phyloP scores from a whole-genome alignment of 2,888 invertebrate species.

The Eupeodes latifasciatus region DNA sequence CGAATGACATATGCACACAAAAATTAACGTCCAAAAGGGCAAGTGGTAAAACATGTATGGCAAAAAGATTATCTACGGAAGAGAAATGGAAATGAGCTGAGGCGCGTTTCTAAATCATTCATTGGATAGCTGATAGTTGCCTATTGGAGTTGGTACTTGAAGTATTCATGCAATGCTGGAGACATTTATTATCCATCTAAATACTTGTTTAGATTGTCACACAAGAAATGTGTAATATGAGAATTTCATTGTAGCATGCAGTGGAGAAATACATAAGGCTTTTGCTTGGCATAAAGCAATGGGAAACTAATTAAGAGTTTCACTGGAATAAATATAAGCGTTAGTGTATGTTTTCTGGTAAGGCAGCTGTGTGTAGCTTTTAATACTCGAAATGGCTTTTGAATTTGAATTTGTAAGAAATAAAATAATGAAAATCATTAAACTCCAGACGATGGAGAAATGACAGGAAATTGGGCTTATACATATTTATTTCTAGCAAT shows the following conservation, averaged over 20 bases:
- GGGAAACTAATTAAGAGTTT: neutral
- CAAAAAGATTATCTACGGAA: slow-evolving; percentile 1
- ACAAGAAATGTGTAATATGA: neutral
- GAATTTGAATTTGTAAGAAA: too few species aligned
- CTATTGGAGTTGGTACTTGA: slow-evolving; percentile 6
- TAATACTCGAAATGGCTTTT: too few species aligned
- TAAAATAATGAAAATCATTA: too few species aligned
- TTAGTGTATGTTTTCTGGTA: too few species aligned
- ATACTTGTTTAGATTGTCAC: neutral
- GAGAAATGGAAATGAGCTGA: slow-evolving; percentile 40
- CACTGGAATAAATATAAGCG: neutral
- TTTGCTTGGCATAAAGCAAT: neutral
- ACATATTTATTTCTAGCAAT: too few species aligned
- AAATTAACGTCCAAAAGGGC: slow-evolving; percentile 18
- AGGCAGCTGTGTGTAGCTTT: too few species aligned
- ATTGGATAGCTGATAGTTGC: slow-evolving; percentile 47
- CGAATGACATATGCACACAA: slow-evolving; percentile 41
- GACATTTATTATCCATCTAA: neutral
- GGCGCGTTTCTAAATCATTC: slow-evolving; percentile 52
- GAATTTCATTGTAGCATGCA: neutral
- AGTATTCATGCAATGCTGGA: neutral
- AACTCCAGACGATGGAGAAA: too few species aligned
- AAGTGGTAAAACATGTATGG: slow-evolving; percentile 2
- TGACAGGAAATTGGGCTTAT: too few species aligned
- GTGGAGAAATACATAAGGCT: too few species aligned